These are phyloP conservation scores for Propithecus deckenii DNA, from an alignment of 2,797 vertebrate genomes.

Conservation along the genomic window DNA sequence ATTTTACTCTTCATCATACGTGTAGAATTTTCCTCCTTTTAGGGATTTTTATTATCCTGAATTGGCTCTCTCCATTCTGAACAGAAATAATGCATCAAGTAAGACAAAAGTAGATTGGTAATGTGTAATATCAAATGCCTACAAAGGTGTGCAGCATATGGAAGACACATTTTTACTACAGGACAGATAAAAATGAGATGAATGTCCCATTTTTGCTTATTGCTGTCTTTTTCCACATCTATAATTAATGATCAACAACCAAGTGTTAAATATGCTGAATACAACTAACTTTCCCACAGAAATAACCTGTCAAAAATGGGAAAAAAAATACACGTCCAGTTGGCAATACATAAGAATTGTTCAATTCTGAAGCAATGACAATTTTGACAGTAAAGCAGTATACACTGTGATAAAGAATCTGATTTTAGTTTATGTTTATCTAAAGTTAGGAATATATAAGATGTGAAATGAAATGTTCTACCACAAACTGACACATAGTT, in stretches of 20 bases:
- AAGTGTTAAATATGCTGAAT: slow-evolving; percentile 38
- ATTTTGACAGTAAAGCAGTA: slow-evolving; percentile 20
- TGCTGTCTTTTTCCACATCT: neutral
- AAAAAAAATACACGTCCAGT: neutral
- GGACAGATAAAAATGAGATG: slow-evolving; percentile 31
- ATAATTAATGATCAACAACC: slow-evolving; percentile 50
- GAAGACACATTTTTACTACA: neutral
- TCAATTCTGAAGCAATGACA: slow-evolving; percentile 46
- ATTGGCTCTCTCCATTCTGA: slow-evolving; percentile 11
- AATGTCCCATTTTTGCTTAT: slow-evolving; percentile 17
- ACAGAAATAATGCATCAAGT: slow-evolving; percentile 36
- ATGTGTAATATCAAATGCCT: neutral
- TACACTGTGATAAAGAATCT: neutral
- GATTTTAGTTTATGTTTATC: slow-evolving; percentile 59
- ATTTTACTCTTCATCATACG: neutral
- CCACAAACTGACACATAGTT: slow-evolving; percentile 46
- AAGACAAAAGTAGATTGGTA: neutral
- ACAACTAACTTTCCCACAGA: slow-evolving; percentile 6
- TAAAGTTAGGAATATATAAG: slow-evolving; percentile 32
- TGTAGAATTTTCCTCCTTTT: neutral
- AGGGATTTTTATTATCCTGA: slow-evolving; percentile 39
- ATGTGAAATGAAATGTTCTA: slow-evolving; percentile 59
- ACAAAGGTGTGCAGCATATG: neutral
- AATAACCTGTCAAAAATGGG: slow-evolving; percentile 19
- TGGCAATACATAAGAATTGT: neutral